Conservation (phyloP, 2,113 vertebrate species). For the Sander lucioperca region DNA sequence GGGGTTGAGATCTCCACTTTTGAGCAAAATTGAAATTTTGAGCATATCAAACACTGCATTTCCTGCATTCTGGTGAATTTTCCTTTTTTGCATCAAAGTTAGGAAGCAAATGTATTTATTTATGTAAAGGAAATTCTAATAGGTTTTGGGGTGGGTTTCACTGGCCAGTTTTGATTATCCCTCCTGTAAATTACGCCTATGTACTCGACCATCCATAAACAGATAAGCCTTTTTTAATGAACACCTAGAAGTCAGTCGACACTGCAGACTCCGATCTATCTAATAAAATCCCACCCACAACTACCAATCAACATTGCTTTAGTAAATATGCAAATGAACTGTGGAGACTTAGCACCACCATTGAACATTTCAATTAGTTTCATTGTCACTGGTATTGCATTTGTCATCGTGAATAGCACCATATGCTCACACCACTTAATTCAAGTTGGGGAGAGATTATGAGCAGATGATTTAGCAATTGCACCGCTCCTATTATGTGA, state of each 20-base stretch:
- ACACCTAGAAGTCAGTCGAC: slow-evolving; percentile 40
- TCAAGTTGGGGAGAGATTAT: slow-evolving; percentile 65
- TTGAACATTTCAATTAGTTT: slow-evolving; percentile 59
- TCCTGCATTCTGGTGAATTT: no score
- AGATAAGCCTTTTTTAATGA: slow-evolving; percentile 30
- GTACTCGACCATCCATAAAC: neutral
- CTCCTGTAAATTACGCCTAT: no score
- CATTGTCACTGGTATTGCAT: slow-evolving; percentile 58
- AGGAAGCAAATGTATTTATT: no score
- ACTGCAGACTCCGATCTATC: slow-evolving; percentile 5
- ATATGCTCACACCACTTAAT: slow-evolving; percentile 63
- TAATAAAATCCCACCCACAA: slow-evolving; percentile 35
- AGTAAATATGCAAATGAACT: slow-evolving; percentile 52
- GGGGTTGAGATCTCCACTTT: no score
- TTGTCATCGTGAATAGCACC: slow-evolving; percentile 63
- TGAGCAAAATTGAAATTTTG: no score
- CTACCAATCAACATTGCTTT: slow-evolving; percentile 37
- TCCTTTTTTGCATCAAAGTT: no score
- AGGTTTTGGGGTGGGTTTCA: no score
- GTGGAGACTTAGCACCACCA: slow-evolving; percentile 28
- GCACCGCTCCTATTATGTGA: slow-evolving; percentile 38
- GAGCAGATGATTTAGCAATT: slow-evolving; percentile 70
- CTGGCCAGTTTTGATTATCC: no score
- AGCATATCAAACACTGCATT: no score
- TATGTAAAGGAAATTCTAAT: no score